Conservation (phyloP, 2,797 vertebrate genomes). For the Muraenolepis orangiensis region DNA sequence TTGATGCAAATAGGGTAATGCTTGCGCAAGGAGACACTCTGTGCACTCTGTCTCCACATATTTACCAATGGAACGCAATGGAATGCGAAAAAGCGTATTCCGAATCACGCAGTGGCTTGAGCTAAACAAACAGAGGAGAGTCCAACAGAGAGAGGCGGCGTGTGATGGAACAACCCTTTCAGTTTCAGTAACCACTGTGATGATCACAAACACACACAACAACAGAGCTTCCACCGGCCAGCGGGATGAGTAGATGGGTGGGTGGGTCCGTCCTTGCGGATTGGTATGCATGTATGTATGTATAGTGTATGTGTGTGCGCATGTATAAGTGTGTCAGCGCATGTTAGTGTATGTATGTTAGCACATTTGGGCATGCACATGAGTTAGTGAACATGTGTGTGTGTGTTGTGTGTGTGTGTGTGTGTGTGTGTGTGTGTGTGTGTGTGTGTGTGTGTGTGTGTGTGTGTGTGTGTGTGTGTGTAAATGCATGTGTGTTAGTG, state of each 20-base stretch:
- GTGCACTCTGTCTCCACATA: too few species aligned
- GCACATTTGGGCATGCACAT: neutral
- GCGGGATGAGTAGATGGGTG: too few species aligned
- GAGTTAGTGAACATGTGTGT: neutral
- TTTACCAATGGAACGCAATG: neutral
- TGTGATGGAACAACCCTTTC: neutral
- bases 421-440: neutral
- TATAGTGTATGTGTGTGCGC: neutral
- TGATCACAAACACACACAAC: neutral
- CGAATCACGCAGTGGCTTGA: neutral
- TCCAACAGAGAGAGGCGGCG: neutral
- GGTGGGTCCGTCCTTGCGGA: too few species aligned
- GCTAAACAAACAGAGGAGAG: neutral
- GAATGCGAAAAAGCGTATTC: neutral
- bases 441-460: neutral
- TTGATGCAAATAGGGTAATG: neutral
- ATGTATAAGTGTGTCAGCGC: neutral
- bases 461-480: neutral
- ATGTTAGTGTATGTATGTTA: neutral
- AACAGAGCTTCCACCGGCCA: neutral
- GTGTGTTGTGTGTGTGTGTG: slow-evolving; percentile 15
- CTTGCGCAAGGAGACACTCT: neutral
- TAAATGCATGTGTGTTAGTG: neutral
- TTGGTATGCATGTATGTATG: too few species aligned
- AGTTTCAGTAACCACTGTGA: neutral